Base-by-base conservation (phyloP, 2,888 invertebrate genomes). In the Scaptomyza reducta region DNA sequence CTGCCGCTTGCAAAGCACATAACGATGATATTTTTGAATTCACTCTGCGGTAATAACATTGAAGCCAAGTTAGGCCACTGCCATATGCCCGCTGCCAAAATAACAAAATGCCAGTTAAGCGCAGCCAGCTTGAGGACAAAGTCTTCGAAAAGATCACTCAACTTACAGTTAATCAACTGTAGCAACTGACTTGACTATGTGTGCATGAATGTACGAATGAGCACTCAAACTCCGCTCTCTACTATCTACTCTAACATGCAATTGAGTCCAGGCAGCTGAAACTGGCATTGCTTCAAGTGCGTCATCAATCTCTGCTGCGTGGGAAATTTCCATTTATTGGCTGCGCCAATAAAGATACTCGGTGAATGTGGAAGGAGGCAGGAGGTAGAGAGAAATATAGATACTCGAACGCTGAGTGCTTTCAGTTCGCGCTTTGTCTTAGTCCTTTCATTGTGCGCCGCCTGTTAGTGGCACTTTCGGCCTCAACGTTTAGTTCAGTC, bases 41-140 rank as follows among this genome's bases (percentile, higher is more conserved):
- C 68, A 79, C 71, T 80, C 73, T 70, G 47, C 35, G 58, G 65
- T 47, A 60, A 55, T 57, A 70, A 55, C 46, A 64, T 60, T 57
- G 33, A 55, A 60, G 66, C 58, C 70, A 55, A 45, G 50, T 38
- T 46, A 38, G 45, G 41, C 41, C 47, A 31, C 25, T 61, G 62
- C 84, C 62, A 62, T 62, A 61, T 62, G 62, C 62, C 61, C 44
- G 35, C 42, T 84, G 87, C 84, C 87, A 81, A 81, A 79, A 81
- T 84, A 84, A 77, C 82, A 87, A 87, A 84, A 87, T 77, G 87
- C 70, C 77, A 75, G 77, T 77, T 75, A 84, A 86, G 68, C 73
- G 70, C 74, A 66, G 38, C 59, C 66, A 60, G 57, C 58, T 51
- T 50, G 55, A 58, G 45, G 64, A 61, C 65, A 75, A 72, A 69